A percentile compares a stretch with the other conserved stretches of the same genome.
Conservation (phyloP, 2,113 vertebrate species). For the Mus spicilegus region DNA sequence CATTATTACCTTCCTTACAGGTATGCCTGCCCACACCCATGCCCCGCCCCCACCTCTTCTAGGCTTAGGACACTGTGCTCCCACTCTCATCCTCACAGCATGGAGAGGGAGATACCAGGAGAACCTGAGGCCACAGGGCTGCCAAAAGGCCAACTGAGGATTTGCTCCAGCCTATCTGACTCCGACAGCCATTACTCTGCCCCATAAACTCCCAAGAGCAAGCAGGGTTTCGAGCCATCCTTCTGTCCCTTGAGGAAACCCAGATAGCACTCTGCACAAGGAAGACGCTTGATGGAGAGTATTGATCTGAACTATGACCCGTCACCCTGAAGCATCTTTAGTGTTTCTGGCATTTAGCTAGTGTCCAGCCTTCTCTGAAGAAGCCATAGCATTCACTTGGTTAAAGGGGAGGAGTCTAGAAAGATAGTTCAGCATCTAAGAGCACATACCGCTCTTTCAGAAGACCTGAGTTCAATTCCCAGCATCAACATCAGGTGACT, state of each 20-base stretch:
- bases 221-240: constrained; percentile 30
- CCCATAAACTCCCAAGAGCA: constrained; percentile 20
- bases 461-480: background rate
- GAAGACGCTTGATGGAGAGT: constrained; percentile 61
- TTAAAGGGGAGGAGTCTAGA: background rate
- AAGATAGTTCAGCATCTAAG: background rate
- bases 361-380: constrained; percentile 31
- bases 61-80: background rate
- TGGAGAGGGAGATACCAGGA: background rate
- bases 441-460: background rate
- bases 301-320: constrained; percentile 67
- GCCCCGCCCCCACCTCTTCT: background rate
- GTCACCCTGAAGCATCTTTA: background rate
- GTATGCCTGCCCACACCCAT: background rate
- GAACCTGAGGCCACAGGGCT: constrained; percentile 21
- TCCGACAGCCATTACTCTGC: constrained; percentile 60
- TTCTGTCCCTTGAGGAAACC: constrained; percentile 48
- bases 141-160: constrained; percentile 40
- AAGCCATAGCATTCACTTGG: background rate
- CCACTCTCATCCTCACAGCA: background rate
- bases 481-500: background rate
- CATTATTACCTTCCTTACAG: background rate
- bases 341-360: constrained; percentile 39
- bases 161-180: constrained; percentile 64
- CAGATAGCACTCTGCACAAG: constrained; percentile 58